Percentiles rank a stretch among this genome's conserved stretches.
phyloP scores from a whole-genome alignment of 2,888 invertebrate genomes.

The Diabrotica balteata region DNA sequence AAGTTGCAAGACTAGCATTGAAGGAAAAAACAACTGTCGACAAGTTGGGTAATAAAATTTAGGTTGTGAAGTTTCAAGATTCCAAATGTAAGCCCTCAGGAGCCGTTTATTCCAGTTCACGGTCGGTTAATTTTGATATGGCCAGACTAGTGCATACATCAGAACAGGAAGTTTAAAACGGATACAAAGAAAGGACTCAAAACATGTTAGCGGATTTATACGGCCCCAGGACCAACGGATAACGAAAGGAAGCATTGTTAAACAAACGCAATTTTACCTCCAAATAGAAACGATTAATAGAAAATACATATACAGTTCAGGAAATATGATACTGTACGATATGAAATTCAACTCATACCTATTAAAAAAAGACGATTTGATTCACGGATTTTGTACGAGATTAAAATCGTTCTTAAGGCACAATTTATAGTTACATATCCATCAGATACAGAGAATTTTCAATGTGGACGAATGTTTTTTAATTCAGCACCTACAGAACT shows the following conservation, averaged over 20 bases:
- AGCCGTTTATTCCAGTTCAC: slow-evolving; percentile 51
- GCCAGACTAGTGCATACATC: slow-evolving; percentile 40
- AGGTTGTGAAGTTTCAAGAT: slow-evolving; percentile 44
- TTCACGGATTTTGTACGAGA: too few species aligned
- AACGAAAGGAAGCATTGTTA: slow-evolving; percentile 12
- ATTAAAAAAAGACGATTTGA: too few species aligned
- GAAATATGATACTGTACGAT: too few species aligned
- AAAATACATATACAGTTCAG: too few species aligned
- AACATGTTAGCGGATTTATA: slow-evolving; percentile 11
- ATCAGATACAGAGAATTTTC: too few species aligned
- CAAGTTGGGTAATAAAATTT: slow-evolving; percentile 47
- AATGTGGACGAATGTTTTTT: too few species aligned
- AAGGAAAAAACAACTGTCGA: slow-evolving; percentile 31
- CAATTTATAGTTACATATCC: too few species aligned
- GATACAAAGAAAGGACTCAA: slow-evolving; percentile 13
- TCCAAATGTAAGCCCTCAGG: slow-evolving; percentile 45
- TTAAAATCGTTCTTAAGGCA: too few species aligned
- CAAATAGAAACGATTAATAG: too few species aligned
- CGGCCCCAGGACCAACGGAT: background rate
- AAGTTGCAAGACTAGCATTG: slow-evolving; percentile 18
- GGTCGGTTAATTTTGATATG: slow-evolving; percentile 44
- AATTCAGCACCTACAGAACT: too few species aligned
- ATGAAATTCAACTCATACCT: too few species aligned
- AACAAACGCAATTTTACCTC: slow-evolving; percentile 8
- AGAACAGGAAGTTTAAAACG: slow-evolving; percentile 11